Base-by-base conservation (phyloP, 2,113 vertebrate genomes). In the Nothocercus julius region DNA sequence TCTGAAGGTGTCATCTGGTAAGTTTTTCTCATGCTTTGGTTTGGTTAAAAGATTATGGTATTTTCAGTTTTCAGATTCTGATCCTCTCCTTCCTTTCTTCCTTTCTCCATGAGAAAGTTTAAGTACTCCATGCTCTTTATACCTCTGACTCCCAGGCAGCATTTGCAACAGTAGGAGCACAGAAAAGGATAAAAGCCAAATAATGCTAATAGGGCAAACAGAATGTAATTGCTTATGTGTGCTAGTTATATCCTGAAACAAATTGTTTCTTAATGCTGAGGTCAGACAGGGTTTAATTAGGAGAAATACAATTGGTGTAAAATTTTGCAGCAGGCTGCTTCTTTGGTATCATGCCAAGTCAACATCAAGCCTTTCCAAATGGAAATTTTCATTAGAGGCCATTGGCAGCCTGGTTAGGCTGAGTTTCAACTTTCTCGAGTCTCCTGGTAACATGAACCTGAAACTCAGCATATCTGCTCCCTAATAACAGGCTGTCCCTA, bases 241-340 rank as follows among this genome's bases (percentile, higher is more conserved):
- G 98, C 98, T 98, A 98, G 98, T 98, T 99, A 98, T 97, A 98
- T 98, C 98, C 97, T 98, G 98, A 98, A 98, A 99, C 98, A 99
- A 99, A 99, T 99, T 98, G 98, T 98, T 98, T 99, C 98, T 98
- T 98, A 99, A 99, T 99, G 98, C 98, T 97, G 96, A 98, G 99
- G 99, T 99, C 99, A 99, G 98, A 98, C 98, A 97, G 98, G 98
- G 98, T 99, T 99, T 99, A 99, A 99, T 99, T 98, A 99, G 98
- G 97, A 98, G 98, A 99, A 98, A 98, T 99, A 98, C 98, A 99
- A 99, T 99, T 98, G 98, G 98, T 99, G 98, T 98, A 98, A 98
- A 98, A 98, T 97, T 98, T 97, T 98, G 97, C 98, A 98, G 98
- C 97, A 96, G 97, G 94, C 96, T 98, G 98, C 97, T 97, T 97